phyloP scores from a whole-genome alignment of 1,140 invertebrate species.

The Spodoptera litura region DNA sequence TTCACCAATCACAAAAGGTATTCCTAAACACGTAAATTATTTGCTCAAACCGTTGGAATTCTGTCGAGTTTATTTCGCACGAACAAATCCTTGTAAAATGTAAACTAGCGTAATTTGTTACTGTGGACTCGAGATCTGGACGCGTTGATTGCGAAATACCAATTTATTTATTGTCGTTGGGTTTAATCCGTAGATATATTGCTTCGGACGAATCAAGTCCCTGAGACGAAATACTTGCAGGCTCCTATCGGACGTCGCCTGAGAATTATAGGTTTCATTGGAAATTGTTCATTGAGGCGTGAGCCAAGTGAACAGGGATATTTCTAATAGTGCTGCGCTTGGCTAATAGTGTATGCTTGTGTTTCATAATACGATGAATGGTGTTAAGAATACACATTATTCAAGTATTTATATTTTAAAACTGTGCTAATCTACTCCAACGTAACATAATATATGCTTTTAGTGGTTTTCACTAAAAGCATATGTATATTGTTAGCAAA shows the following conservation, averaged over 20 bases:
- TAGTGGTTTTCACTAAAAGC: no score
- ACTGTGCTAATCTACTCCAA: no score
- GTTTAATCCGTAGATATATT: constrained; percentile 41
- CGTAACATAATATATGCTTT: no score
- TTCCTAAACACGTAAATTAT: constrained; percentile 34
- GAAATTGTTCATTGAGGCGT: constrained; percentile 6
- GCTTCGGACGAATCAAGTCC: constrained; percentile 30
- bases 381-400: no score
- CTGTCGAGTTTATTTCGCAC: constrained; percentile 31
- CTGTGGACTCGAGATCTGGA: constrained; percentile 40
- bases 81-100: constrained; percentile 42
- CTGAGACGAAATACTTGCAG: constrained; percentile 14
- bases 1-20: constrained; percentile 25
- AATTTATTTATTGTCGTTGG: constrained; percentile 47
- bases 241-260: background rate
- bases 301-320: background rate
- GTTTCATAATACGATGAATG: no score
- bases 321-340: background rate
- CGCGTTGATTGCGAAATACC: constrained; percentile 46
- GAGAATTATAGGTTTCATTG: constrained; percentile 16
- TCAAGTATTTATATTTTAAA: no score
- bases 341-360: background rate
- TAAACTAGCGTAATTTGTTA: constrained; percentile 44
- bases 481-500: no score
- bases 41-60: constrained; percentile 27